phyloP scores from a whole-genome alignment of 2,113 vertebrate genomes.

The Cephalopterus ornatus region DNA sequence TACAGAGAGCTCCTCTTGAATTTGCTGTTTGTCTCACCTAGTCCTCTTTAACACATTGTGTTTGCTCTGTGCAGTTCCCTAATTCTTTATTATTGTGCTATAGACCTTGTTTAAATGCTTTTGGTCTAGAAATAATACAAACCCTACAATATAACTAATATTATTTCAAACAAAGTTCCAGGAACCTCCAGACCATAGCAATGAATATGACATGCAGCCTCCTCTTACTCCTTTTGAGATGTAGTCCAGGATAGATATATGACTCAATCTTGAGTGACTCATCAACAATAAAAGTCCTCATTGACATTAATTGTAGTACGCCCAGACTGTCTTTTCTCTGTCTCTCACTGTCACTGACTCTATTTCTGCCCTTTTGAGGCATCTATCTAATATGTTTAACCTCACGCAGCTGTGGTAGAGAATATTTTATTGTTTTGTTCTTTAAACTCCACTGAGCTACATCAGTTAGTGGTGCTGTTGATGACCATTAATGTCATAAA shows the following conservation, averaged over 20 bases:
- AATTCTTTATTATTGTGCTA: background rate
- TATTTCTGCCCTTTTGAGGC: background rate
- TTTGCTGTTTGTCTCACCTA: background rate
- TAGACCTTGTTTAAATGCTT: background rate
- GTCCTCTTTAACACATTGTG: background rate
- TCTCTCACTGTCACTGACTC: background rate
- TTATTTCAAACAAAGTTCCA: background rate
- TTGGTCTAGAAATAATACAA: background rate
- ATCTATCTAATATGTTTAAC: background rate
- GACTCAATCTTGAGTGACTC: background rate
- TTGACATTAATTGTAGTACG: background rate
- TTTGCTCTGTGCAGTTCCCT: background rate
- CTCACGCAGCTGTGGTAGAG: background rate
- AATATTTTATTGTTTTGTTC: background rate
- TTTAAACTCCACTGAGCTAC: background rate
- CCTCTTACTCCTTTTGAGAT: background rate
- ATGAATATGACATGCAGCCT: background rate
- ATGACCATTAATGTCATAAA: background rate
- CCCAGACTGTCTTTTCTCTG: background rate
- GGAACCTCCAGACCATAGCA: background rate
- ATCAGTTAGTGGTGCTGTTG: background rate
- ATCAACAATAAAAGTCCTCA: background rate
- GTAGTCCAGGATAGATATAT: background rate
- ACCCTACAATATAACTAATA: background rate
- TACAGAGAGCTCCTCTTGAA: background rate